Percentiles rank a stretch among this genome's conserved stretches.
Evolutionary conservation across 2,113 vertebrate species (phyloP).

Genomic region (Saguinus midas): DNA sequence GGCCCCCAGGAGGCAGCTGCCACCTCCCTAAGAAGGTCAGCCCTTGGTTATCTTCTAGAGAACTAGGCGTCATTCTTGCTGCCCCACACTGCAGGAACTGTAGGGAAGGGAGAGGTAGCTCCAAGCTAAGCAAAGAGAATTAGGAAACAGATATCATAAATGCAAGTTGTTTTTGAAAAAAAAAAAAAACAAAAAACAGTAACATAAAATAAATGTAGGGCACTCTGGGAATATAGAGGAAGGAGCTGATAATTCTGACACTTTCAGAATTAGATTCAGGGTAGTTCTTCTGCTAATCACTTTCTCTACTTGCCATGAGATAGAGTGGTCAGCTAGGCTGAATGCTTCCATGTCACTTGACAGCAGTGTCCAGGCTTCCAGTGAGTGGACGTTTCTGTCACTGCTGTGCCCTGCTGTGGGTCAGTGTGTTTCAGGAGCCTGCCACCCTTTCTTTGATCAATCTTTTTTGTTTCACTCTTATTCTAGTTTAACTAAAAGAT

Average conservation of each 20-base stretch:
- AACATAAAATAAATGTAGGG: background rate
- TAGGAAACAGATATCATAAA: background rate
- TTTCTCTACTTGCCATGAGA: background rate
- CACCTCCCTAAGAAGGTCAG: accelerated
- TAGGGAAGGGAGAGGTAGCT: background rate
- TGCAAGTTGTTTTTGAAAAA: background rate
- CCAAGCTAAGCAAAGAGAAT: background rate
- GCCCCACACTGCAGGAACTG: accelerated
- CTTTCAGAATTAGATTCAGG: background rate
- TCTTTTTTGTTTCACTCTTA: background rate
- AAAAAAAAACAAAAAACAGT: too few species aligned
- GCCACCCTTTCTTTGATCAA: background rate
- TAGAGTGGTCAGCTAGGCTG: background rate
- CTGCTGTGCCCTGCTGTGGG: too few species aligned
- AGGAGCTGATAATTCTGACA: background rate
- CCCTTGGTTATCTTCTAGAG: background rate
- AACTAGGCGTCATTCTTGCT: background rate
- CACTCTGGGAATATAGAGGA: background rate
- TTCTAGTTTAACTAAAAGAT: background rate
- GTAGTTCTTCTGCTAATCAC: background rate
- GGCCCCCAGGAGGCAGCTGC: background rate
- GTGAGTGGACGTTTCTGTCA: background rate
- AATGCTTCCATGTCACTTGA: background rate
- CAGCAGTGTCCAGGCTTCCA: background rate
- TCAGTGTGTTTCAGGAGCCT: background rate